These are phyloP conservation scores for Achlya flavicornis DNA, from an alignment of 2,888 invertebrate genomes.

Conservation along the genomic window DNA sequence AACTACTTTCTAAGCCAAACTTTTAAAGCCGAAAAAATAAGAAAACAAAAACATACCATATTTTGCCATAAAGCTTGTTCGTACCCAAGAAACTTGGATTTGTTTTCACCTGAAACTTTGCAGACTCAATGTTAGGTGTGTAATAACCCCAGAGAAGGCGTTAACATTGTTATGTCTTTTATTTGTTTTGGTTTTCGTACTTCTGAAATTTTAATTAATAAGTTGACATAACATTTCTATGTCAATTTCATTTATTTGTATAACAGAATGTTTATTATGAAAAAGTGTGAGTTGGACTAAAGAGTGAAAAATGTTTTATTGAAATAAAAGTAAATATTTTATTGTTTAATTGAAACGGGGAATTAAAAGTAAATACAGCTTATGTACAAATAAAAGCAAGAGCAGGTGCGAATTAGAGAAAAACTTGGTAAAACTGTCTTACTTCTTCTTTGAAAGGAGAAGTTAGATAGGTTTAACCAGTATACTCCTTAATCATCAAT, in stretches of 20 bases:
- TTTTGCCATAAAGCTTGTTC: conserved; percentile 1
- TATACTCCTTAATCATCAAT: background rate
- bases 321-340: too few species aligned
- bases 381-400: too few species aligned
- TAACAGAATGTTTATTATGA: too few species aligned
- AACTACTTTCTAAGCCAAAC: background rate
- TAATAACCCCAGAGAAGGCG: conserved; percentile 1
- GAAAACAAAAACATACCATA: background rate
- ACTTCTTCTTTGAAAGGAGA: too few species aligned
- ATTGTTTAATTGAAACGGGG: too few species aligned
- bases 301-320: too few species aligned
- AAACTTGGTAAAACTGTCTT: too few species aligned
- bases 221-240: background rate
- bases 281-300: too few species aligned
- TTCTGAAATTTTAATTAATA: background rate
- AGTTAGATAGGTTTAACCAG: too few species aligned
- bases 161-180: background rate
- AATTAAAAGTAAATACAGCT: too few species aligned
- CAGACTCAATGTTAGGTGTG: conserved; percentile 6
- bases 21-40: background rate
- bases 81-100: background rate
- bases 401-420: too few species aligned
- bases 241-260: background rate
- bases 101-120: conserved; percentile 4
- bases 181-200: background rate